Base-by-base conservation (phyloP, 1,140 invertebrate species). In the Linepithema humile region DNA sequence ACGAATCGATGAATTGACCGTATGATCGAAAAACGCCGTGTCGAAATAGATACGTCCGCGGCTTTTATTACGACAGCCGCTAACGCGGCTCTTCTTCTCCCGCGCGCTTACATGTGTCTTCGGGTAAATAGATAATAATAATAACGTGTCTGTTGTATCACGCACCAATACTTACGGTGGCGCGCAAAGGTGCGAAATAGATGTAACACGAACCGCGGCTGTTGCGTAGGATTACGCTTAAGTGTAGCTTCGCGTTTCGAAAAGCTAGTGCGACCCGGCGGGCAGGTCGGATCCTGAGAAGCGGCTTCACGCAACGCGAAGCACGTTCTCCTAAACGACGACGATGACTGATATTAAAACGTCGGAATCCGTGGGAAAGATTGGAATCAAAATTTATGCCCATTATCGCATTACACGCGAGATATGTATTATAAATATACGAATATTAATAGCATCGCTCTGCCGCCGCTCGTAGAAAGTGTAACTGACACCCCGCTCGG, bases 391-490 rank as follows among this genome's bases (percentile, higher is more conserved):
- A 7, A n/a, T 70, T 40, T 59, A 15, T 2, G 35, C 15, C 1
- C 10, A n/a, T n/a, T n/a, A n/a, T n/a, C n/a, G n/a, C n/a, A n/a
- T n/a, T n/a, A n/a, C n/a, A n/a, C n/a, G n/a, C n/a, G n/a, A n/a
- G n/a, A 12, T 17, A 6, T 17, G 23, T 55, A 5, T 7, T 9
- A 4, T 70, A n/a, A n/a, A n/a, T 26, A 38, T 7, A 2, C 17
- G 32, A 20, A 32, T 50, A 29, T 29, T 6, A 43, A 20, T 20
- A 80, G 26, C 23, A 26, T 17, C 57, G 40, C 64, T 62, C 32
- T 57, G 70, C 23, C 35, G 38, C 23, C 1, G 17, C 38, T 57
- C 32, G n/a, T 80, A 72, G 65, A 82, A 72, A 57, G 67, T 69
- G 35, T 20, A 43, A 20, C 43, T 55, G 26, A 26, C 10, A 40